Percentiles rank a stretch among this genome's conserved stretches.
phyloP scores from a whole-genome alignment of 2,797 vertebrate genomes.

The Bufotes viridis region DNA sequence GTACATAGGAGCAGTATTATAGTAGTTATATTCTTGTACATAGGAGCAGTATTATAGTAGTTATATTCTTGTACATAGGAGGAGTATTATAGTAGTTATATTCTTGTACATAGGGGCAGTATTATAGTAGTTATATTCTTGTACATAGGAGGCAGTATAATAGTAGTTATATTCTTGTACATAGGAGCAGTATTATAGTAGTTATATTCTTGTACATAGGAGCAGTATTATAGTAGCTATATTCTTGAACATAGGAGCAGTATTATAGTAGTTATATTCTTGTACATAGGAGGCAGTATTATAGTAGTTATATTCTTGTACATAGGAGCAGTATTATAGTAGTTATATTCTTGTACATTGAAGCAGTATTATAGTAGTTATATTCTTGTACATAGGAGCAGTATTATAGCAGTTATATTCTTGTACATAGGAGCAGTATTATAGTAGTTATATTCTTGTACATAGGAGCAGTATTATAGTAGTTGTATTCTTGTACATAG shows the following conservation, averaged over 20 bases:
- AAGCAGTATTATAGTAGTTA: no score
- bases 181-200: neutral
- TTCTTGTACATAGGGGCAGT: neutral
- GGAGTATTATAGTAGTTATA: neutral
- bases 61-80: neutral
- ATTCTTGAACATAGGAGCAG: no score
- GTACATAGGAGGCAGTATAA: neutral
- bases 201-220: constrained; percentile 6
- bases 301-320: neutral
- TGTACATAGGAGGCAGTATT: neutral
- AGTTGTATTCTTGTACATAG: neutral
- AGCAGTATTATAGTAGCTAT: no score
- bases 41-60: neutral
- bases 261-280: no score
- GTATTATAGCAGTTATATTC: neutral
- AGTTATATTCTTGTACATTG: no score
- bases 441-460: neutral
- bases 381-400: no score
- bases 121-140: constrained; percentile 7
- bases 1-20: neutral
- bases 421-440: neutral
- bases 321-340: no score
- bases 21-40: neutral
- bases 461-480: neutral
- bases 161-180: neutral